Evolutionary conservation across 2,888 invertebrate species (phyloP), one percentile per base, ranked within the genome.

Genomic region (Hydrotaea diabolus): DNA sequence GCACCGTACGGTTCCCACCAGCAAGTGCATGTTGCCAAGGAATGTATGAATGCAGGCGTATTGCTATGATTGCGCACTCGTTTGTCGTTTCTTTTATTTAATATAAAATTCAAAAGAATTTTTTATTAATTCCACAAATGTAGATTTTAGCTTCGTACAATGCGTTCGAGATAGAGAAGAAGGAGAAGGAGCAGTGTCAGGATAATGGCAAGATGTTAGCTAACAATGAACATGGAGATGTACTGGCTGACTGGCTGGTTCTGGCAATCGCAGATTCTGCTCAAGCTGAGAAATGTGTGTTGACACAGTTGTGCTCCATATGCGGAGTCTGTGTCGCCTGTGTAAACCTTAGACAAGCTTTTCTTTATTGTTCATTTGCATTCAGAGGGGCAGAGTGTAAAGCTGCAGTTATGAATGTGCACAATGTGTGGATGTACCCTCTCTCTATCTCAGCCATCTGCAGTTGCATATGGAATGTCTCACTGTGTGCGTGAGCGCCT

Each of bases 51-150:
- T 43, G 59, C 43, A 43, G 43, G 19, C 21, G 17, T 36, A 66
- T 43, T 66, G 19, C 15, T 39, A 43, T 19, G 21, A 21, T 0
- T 19, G 13, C 39, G 15, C 46, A 23, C 21, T 21, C 69, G 39
- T 69, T 43, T 69, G 66, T 23, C 69, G 11, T 69, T 69, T 46
- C 69, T 46, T 69, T 69, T 46, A 69, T 69, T 21, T 43, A 66
- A 66, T 66, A 66, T 66, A 43, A 66, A 62, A 66, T 43, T 69
- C 46, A 69, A 69, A 69, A 39, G 69, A 69, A 19, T 69, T 69
- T 69, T 46, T 66, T 66, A 43, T 66, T 66, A 66, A 66, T 66
- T 19, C 66, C 21, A 66, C 39, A 66, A 9, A 69, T 43, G 66
- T 2, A 13, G 49, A 55, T 21, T 55, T 3, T 21, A 17, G 53